Evolutionary conservation across 2,113 vertebrate genomes (phyloP).

Genomic region (Actenoides hombroni): DNA sequence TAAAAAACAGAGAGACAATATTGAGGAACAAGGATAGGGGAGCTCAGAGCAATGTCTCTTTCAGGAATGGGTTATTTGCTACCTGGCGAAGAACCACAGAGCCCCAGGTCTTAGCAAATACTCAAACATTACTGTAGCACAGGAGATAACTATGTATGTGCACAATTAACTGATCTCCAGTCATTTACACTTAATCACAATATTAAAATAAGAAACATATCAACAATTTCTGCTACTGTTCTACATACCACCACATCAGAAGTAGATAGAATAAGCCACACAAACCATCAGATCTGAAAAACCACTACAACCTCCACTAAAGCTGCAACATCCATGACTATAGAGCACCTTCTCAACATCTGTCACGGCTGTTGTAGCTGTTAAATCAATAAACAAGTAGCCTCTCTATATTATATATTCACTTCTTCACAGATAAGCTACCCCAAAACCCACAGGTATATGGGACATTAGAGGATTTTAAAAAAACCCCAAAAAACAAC

Average conservation of each 20-base stretch:
- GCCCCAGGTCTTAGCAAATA: neutral
- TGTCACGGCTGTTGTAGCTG: neutral
- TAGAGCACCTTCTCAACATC: neutral
- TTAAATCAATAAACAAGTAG: neutral
- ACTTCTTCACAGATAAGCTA: neutral
- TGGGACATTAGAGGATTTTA: neutral
- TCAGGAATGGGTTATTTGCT: neutral
- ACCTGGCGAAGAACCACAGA: slow-evolving; percentile 1
- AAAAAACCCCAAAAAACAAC: neutral
- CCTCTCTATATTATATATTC: neutral
- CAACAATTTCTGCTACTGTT: neutral
- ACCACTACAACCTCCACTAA: neutral
- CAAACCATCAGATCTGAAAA: neutral
- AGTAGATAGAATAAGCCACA: neutral
- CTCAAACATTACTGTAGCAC: neutral
- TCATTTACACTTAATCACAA: slow-evolving; percentile 18
- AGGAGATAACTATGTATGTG: neutral
- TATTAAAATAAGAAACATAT: slow-evolving; percentile 15
- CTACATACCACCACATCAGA: neutral
- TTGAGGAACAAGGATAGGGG: neutral
- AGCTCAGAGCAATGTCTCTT: slow-evolving; percentile 1
- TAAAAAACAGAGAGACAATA: slow-evolving; percentile 10
- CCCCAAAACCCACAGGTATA: accelerated
- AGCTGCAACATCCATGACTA: neutral
- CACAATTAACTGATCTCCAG: slow-evolving; percentile 6